A percentile compares a stretch with the other conserved stretches of the same genome.
These are phyloP conservation scores for Chlorodrepanis virens DNA, from an alignment of 2,113 vertebrate genomes.

Conservation along the genomic window DNA sequence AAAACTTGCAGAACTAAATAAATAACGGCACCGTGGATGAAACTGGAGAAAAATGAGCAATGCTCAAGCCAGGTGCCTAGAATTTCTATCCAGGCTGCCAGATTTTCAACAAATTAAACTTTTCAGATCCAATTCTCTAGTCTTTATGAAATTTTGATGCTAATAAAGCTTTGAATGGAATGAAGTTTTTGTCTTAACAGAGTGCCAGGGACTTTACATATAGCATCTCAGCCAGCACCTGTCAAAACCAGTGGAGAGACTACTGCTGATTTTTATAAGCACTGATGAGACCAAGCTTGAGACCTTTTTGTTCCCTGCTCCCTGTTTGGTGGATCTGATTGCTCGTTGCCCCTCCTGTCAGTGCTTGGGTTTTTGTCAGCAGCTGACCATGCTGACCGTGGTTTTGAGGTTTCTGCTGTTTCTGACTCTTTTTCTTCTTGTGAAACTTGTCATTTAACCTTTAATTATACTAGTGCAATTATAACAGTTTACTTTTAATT, in stretches of 20 bases:
- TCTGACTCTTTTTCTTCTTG: background rate
- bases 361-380: background rate
- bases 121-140: slow-evolving; percentile 40
- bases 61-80: slow-evolving; percentile 21
- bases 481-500: background rate
- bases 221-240: background rate
- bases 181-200: background rate
- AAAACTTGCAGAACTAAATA: slow-evolving; percentile 59
- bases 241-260: background rate
- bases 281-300: background rate
- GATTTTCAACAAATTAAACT: slow-evolving; percentile 32
- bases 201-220: background rate
- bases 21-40: slow-evolving; percentile 8
- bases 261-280: background rate
- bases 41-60: slow-evolving; percentile 34
- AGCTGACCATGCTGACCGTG: background rate
- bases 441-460: background rate
- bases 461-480: background rate
- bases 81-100: slow-evolving; percentile 23
- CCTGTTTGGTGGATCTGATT: background rate
- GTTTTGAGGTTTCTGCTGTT: background rate
- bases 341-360: background rate
- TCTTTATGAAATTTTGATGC: slow-evolving; percentile 1
- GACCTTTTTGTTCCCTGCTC: background rate
- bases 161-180: slow-evolving; percentile 15